A percentile compares a stretch with the other conserved stretches of the same genome.
These are phyloP conservation scores for Nothocercus nigrocapillus DNA, from an alignment of 2,113 vertebrate genomes.

Conservation along the genomic window DNA sequence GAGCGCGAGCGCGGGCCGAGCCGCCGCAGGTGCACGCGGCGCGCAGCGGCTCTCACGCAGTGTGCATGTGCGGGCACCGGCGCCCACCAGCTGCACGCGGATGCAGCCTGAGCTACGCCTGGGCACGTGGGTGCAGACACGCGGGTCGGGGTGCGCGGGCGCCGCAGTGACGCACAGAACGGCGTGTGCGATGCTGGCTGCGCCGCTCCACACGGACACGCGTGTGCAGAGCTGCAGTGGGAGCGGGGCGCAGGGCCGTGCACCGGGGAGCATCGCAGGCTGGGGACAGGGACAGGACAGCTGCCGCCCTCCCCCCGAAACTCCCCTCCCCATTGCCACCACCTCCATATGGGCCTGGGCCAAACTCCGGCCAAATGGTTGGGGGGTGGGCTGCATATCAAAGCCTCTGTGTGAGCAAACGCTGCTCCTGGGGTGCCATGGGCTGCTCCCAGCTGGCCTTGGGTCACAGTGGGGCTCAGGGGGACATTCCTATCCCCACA, in stretches of 20 bases:
- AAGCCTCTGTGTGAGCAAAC: constrained; percentile 47
- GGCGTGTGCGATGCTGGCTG: rapidly evolving
- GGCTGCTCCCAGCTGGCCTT: constrained; percentile 13
- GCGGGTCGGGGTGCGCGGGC: too few species aligned
- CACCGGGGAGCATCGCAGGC: background rate
- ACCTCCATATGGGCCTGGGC: constrained; percentile 45
- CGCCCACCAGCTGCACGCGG: too few species aligned
- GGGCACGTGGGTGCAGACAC: too few species aligned
- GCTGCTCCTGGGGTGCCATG: background rate
- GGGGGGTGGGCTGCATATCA: constrained; percentile 52
- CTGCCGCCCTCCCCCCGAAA: background rate
- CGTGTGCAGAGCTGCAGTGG: too few species aligned
- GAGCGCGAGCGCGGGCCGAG: too few species aligned
- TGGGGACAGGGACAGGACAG: background rate
- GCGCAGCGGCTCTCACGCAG: too few species aligned
- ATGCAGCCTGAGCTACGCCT: too few species aligned
- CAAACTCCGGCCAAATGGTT: constrained; percentile 60
- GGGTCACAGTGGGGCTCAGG: background rate
- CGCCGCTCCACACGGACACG: too few species aligned
- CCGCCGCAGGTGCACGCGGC: too few species aligned
- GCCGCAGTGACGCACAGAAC: background rate
- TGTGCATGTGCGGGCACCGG: too few species aligned
- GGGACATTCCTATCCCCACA: too few species aligned
- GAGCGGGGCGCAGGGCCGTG: too few species aligned
- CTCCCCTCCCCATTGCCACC: background rate